Conservation (phyloP, 1,140 invertebrate species). For the Drosophila hydei region DNA sequence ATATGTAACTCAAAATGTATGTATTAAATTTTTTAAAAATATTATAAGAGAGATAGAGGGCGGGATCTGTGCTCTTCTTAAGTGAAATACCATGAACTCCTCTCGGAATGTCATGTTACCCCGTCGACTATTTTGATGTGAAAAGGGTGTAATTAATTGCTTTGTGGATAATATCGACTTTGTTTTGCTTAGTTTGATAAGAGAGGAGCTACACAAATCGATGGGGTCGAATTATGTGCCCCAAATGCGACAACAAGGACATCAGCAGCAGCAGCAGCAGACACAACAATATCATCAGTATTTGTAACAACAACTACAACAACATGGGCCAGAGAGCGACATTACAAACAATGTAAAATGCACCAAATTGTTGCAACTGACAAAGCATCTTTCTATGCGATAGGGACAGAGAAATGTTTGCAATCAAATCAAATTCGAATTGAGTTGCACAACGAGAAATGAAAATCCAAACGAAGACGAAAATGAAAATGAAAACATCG, state of each 20-base stretch:
- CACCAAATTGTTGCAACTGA: conserved; percentile 63
- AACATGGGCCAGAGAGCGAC: conserved; percentile 33
- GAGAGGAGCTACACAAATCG: conserved; percentile 26
- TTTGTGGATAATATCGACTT: conserved; percentile 66
- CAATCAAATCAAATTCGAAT: conserved; percentile 75
- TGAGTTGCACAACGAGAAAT: conserved; percentile 62
- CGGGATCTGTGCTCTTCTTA: no score
- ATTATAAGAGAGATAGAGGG: no score
- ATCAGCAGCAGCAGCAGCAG: conserved; percentile 2
- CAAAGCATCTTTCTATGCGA: conserved; percentile 23
- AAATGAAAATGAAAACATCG: conserved; percentile 35
- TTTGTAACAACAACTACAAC: conserved; percentile 17
- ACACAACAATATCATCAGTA: conserved; percentile 12
- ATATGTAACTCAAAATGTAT: no score
- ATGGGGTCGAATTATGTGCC: conserved; percentile 55
- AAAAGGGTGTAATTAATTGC: conserved; percentile 66
- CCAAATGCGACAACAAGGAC: no score
- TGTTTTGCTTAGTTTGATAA: conserved; percentile 55
- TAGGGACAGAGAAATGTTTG: conserved; percentile 34
- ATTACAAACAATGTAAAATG: conserved; percentile 74
- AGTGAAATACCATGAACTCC: neutral
- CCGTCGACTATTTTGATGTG: neutral
- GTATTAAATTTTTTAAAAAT: no score
- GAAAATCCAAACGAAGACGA: conserved; percentile 22
- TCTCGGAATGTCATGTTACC: neutral